A percentile compares a stretch with the other conserved stretches of the same genome.
Evolutionary conservation across 2,888 invertebrate species (phyloP).

Genomic region (Tortricodes alternella): DNA sequence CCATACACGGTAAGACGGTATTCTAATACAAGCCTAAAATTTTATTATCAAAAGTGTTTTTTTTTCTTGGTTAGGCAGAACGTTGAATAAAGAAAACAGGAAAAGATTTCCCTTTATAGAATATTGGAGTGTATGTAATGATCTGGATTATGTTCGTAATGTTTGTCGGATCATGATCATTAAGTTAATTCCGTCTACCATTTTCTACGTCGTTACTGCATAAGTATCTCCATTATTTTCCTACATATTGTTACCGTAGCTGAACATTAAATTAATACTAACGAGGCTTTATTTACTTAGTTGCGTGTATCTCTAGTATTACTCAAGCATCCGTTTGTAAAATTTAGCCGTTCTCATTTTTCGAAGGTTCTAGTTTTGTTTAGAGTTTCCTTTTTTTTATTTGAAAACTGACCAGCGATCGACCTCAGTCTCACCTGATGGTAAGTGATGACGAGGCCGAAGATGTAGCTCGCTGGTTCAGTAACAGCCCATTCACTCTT

Average conservation of each 20-base stretch:
- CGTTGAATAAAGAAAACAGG: background rate
- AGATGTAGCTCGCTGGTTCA: too few species aligned
- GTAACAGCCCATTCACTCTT: too few species aligned
- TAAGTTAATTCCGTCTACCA: slow-evolving; percentile 11
- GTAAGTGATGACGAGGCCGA: too few species aligned
- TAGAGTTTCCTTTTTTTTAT: too few species aligned
- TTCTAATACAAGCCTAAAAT: too few species aligned
- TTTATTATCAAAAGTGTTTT: too few species aligned
- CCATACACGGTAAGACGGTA: too few species aligned
- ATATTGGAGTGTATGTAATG: slow-evolving; percentile 16
- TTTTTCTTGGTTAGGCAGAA: background rate
- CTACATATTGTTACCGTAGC: slow-evolving; percentile 6
- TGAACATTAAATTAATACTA: slow-evolving; percentile 1
- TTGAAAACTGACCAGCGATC: too few species aligned
- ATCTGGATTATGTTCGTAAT: slow-evolving; percentile 12
- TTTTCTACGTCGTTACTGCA: slow-evolving; percentile 11
- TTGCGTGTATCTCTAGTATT: too few species aligned
- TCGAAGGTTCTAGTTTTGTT: too few species aligned
- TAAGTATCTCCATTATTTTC: slow-evolving; percentile 2
- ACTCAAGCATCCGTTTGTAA: background rate
- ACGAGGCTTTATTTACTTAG: background rate
- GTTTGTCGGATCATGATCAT: slow-evolving; percentile 23
- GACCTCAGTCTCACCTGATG: too few species aligned
- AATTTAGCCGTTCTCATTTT: background rate
- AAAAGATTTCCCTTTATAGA: slow-evolving; percentile 1